Percentiles rank a stretch among this genome's conserved stretches.
These are phyloP conservation scores for Polyommatus icarus DNA, from an alignment of 2,888 invertebrate species.

Conservation along the genomic window DNA sequence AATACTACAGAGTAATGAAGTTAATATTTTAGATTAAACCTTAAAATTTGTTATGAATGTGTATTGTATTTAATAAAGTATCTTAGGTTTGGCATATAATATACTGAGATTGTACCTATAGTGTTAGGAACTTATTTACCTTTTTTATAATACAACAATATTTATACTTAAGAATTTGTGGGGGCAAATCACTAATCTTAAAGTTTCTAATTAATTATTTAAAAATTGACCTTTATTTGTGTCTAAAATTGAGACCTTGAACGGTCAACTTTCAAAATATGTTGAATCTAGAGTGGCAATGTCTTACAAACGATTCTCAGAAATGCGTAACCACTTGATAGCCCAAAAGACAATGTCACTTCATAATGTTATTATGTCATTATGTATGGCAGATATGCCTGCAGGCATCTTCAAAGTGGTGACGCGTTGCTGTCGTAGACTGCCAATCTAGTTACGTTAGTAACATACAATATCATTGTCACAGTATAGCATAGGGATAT, in stretches of 20 bases:
- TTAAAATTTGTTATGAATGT: not conserved
- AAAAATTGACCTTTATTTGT: not conserved
- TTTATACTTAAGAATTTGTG: not conserved
- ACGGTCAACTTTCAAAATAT: not conserved
- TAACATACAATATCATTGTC: too few relatives aligned
- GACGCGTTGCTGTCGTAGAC: too few relatives aligned
- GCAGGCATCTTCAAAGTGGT: too few relatives aligned
- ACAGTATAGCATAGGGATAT: too few relatives aligned
- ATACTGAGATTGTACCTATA: conserved; percentile 18
- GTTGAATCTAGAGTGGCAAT: too few relatives aligned
- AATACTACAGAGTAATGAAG: not conserved
- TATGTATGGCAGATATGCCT: too few relatives aligned
- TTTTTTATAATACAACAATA: not conserved
- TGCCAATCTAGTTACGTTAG: too few relatives aligned
- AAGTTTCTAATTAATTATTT: not conserved
- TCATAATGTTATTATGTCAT: too few relatives aligned
- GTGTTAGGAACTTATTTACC: not conserved
- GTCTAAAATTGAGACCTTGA: not conserved
- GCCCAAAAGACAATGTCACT: too few relatives aligned
- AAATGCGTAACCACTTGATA: too few relatives aligned
- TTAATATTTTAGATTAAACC: not conserved
- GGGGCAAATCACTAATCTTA: not conserved
- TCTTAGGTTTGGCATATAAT: not conserved
- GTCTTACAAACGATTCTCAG: too few relatives aligned
- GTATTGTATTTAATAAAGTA: not conserved